phyloP scores from a whole-genome alignment of 2,797 vertebrate genomes.

The Alosa sapidissima region DNA sequence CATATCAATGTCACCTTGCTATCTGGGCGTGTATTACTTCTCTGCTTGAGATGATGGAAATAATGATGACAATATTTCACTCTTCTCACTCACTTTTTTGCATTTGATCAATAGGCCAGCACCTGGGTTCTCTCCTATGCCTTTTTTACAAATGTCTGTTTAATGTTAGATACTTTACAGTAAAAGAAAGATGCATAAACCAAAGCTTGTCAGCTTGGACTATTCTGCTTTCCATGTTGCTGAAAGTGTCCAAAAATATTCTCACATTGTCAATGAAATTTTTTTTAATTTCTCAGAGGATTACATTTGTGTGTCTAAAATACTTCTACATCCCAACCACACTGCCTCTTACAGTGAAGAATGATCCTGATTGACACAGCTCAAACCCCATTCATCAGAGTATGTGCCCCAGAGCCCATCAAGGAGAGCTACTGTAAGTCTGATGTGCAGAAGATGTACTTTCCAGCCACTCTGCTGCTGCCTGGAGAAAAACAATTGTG shows the following conservation, averaged over 20 bases:
- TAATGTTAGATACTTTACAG: background rate
- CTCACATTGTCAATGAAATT: background rate
- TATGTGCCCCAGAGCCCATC: background rate
- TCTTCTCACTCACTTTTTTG: background rate
- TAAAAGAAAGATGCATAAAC: background rate
- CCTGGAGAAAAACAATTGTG: conserved; percentile 3
- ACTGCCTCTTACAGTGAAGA: background rate
- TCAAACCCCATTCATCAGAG: background rate
- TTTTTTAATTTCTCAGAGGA: background rate
- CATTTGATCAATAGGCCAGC: background rate
- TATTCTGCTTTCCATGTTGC: background rate
- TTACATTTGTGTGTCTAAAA: background rate
- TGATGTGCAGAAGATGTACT: background rate
- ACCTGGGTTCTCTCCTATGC: background rate
- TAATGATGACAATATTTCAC: background rate
- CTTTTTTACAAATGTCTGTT: background rate
- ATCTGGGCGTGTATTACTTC: no score
- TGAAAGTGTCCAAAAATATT: background rate
- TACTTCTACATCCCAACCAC: background rate
- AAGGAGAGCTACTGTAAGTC: background rate
- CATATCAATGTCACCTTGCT: no score
- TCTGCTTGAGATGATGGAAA: background rate
- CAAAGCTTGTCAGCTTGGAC: background rate
- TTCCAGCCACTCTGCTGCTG: background rate
- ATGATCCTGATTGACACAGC: background rate